phyloP scores from a whole-genome alignment of 2,113 vertebrate genomes.

The Nerophis ophidion region DNA sequence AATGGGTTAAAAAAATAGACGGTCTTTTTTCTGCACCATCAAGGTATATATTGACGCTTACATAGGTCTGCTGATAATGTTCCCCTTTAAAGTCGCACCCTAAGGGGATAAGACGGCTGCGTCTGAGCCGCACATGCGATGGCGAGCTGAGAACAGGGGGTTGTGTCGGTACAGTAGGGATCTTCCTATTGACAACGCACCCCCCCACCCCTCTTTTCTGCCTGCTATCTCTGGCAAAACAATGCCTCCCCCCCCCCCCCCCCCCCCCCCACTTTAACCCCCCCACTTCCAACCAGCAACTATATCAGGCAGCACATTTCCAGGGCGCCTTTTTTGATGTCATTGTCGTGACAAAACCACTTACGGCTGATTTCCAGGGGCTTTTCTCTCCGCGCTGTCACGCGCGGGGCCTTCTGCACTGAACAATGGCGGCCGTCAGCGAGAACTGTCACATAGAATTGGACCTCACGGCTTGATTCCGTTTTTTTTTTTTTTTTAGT shows the following conservation, averaged over 20 bases:
- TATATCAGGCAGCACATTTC: constrained; percentile 44
- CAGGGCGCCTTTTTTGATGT: constrained; percentile 53
- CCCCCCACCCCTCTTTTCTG: constrained; percentile 11
- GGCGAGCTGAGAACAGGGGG: constrained; percentile 22
- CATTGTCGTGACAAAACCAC: constrained; percentile 58
- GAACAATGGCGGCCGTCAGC: constrained; percentile 24
- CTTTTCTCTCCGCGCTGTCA: constrained; percentile 24
- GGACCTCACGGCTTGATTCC: constrained; percentile 30
- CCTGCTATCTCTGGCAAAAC: constrained; percentile 57
- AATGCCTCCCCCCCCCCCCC: constrained; percentile 37
- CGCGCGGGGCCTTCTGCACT: constrained; percentile 12
- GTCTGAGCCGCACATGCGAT: constrained; percentile 13
- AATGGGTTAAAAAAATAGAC: no score
- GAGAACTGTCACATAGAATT: constrained; percentile 24
- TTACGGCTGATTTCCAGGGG: constrained; percentile 36
- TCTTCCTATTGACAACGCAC: constrained; percentile 53
- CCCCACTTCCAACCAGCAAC: background rate
- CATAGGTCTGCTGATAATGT: no score
- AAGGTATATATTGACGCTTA: no score
- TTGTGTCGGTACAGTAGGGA: constrained; percentile 3
- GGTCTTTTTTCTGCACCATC: no score
- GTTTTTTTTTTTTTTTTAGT: constrained; percentile 14
- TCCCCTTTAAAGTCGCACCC: no score
- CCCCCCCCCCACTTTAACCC: background rate
- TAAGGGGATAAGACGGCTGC: constrained; percentile 28